phyloP scores from a whole-genome alignment of 2,888 invertebrate species.

The Callimorpha dominula region DNA sequence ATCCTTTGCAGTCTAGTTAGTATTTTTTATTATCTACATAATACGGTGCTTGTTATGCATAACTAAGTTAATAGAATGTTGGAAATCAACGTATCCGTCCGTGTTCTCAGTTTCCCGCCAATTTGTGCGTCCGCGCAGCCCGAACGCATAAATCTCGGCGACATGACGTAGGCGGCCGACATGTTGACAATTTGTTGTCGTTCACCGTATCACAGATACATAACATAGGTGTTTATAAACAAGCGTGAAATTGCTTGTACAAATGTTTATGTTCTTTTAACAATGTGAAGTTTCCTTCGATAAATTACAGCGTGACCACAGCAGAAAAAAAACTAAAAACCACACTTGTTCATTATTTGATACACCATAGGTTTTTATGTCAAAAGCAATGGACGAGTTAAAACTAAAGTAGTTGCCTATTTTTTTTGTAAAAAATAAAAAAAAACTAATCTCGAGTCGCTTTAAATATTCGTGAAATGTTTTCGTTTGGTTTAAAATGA shows the following conservation, averaged over 20 bases:
- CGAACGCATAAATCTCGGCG: constrained; percentile 79
- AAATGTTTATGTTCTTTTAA: constrained; percentile 32
- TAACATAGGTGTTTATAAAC: constrained; percentile 44
- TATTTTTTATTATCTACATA: constrained; percentile 56
- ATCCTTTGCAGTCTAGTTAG: constrained; percentile 55
- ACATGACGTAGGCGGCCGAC: constrained; percentile 82
- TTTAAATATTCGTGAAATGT: constrained; percentile 34
- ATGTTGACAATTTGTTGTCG: constrained; percentile 81
- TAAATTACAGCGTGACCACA: constrained; percentile 20
- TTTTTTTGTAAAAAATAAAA: constrained; percentile 20
- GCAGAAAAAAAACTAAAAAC: constrained; percentile 25
- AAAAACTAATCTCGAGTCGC: constrained; percentile 24
- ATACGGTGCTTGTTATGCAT: constrained; percentile 68
- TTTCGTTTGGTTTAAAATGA: constrained; percentile 35
- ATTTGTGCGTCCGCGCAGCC: constrained; percentile 80
- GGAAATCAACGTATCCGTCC: constrained; percentile 67
- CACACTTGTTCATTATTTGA: constrained; percentile 26
- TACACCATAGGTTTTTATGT: constrained; percentile 21
- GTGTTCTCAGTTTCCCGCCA: constrained; percentile 73
- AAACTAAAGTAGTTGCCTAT: constrained; percentile 29
- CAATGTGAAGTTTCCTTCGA: constrained; percentile 27
- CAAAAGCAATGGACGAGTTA: constrained; percentile 42
- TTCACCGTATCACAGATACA: constrained; percentile 45
- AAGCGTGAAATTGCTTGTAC: constrained; percentile 43
- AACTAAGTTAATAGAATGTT: constrained; percentile 69